Evolutionary conservation across 1,140 invertebrate genomes (phyloP).

Genomic region (Cherax destructor): DNA sequence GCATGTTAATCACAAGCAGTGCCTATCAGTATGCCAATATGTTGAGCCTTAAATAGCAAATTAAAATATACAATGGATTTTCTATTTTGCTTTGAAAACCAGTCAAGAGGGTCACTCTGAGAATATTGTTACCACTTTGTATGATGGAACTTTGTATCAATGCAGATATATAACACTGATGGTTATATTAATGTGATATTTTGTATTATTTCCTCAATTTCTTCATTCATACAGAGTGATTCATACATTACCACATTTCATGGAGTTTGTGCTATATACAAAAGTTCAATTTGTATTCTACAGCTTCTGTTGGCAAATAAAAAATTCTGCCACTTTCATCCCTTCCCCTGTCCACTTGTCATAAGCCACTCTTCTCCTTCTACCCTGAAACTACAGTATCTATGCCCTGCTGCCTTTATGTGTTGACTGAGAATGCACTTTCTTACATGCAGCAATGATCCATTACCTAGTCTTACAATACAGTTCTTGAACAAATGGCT

Average conservation of each 20-base stretch:
- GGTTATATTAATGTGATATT: constrained; percentile 29
- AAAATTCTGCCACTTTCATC: background rate
- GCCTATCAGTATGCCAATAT: constrained; percentile 6
- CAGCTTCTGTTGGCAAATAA: background rate
- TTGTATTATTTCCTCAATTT: constrained; percentile 24
- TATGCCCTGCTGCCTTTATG: constrained; percentile 33
- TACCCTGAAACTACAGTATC: background rate
- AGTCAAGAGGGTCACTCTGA: background rate
- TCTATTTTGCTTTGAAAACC: constrained; percentile 2
- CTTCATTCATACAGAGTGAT: background rate
- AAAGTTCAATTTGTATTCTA: constrained; percentile 15
- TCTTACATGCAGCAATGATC: constrained; percentile 21
- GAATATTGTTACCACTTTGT: background rate
- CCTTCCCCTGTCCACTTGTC: background rate
- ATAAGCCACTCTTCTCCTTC: background rate
- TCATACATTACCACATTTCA: constrained; percentile 9
- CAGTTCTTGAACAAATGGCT: constrained; percentile 34
- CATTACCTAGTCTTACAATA: constrained; percentile 21
- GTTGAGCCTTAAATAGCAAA: constrained; percentile 6
- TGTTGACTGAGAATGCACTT: constrained; percentile 31
- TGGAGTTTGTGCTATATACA: constrained; percentile 14
- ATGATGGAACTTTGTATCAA: background rate
- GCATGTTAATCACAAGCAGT: constrained; percentile 35
- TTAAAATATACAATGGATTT: constrained; percentile 8
- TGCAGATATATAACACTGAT: constrained; percentile 13